Conservation (phyloP, 2,113 vertebrate species). For the Thermophis baileyi region DNA sequence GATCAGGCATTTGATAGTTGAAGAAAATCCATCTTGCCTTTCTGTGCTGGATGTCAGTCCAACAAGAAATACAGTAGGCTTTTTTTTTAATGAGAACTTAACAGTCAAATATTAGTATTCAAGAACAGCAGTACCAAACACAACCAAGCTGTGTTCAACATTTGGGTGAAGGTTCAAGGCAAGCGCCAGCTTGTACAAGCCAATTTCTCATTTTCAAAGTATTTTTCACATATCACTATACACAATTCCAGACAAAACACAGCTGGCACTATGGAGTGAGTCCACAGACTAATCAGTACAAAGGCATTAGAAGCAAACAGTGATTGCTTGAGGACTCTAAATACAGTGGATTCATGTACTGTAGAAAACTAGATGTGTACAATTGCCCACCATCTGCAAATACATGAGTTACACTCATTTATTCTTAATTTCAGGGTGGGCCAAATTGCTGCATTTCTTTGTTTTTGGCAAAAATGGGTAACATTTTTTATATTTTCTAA, state of each 20-base stretch:
- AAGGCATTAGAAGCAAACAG: neutral
- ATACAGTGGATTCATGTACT: neutral
- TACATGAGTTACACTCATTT: neutral
- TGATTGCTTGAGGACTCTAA: accelerated
- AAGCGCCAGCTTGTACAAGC: neutral
- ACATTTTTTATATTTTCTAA: neutral
- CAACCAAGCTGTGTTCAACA: neutral
- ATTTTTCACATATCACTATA: neutral
- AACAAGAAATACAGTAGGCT: neutral
- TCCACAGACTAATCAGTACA: neutral
- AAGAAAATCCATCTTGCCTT: neutral
- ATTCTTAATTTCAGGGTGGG: neutral
- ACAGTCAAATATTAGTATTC: neutral
- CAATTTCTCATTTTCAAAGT: neutral
- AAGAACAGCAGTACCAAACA: neutral
- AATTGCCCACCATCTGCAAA: neutral
- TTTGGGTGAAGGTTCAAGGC: neutral
- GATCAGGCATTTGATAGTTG: neutral
- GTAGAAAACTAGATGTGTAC: neutral
- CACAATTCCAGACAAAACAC: constrained; percentile 9
- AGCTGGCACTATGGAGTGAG: neutral
- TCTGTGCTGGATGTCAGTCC: neutral
- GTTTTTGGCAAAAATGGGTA: neutral
- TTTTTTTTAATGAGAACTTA: neutral
- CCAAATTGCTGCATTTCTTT: neutral